phyloP scores from a whole-genome alignment of 2,797 vertebrate species.

The Tachyglossus aculeatus region DNA sequence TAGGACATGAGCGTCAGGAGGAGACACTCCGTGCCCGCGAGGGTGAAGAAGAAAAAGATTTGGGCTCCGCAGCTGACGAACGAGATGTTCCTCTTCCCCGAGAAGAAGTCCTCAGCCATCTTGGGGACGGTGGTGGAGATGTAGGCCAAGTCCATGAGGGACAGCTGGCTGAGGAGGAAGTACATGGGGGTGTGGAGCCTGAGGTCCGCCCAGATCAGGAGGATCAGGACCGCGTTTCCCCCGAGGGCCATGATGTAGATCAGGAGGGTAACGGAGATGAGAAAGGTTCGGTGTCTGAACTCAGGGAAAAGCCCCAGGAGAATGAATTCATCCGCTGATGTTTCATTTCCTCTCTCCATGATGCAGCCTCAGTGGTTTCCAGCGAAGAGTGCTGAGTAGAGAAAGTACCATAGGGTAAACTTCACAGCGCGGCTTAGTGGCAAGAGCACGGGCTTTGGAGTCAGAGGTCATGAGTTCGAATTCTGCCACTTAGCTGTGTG shows the following conservation, averaged over 20 bases:
- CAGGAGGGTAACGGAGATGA: not conserved
- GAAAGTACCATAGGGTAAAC: no score
- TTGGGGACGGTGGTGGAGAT: slow-evolving; percentile 31
- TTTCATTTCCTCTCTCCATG: not conserved
- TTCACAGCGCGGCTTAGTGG: no score
- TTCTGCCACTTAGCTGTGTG: no score
- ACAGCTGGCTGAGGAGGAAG: slow-evolving; percentile 32
- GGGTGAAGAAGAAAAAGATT: slow-evolving; percentile 28
- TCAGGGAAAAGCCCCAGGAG: slow-evolving; percentile 27
- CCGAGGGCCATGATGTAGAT: slow-evolving; percentile 15
- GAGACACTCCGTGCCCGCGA: slow-evolving; percentile 33
- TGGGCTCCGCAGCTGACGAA: not conserved
- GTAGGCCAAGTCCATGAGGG: slow-evolving; percentile 22
- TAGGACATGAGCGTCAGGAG: slow-evolving; percentile 34
- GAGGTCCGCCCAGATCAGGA: slow-evolving; percentile 10
- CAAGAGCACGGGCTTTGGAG: no score
- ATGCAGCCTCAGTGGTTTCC: not conserved
- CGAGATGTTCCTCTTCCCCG: slow-evolving; percentile 6
- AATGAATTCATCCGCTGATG: slow-evolving; percentile 11
- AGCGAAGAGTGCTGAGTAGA: no score
- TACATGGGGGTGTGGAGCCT: slow-evolving; percentile 19
- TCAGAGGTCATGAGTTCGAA: no score
- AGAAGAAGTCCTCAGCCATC: slow-evolving; percentile 16
- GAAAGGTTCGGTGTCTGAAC: not conserved
- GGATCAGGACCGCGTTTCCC: slow-evolving; percentile 16